Conservation (phyloP, 2,888 invertebrate species). For the Plebejus anna region DNA sequence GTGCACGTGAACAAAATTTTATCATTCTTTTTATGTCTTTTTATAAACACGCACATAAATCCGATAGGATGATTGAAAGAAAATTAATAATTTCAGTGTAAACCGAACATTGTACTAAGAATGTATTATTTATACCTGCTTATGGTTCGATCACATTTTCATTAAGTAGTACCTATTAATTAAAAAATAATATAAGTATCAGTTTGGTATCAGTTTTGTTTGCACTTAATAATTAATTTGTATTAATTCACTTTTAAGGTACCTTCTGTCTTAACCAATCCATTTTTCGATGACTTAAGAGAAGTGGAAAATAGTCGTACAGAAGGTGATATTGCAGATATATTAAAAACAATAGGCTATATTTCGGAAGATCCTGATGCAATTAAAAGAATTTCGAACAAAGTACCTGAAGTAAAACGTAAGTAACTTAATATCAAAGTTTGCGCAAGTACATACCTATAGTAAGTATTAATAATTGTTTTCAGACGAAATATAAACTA, state of each 20-base stretch:
- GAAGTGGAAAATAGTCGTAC: background rate
- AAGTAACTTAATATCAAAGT: background rate
- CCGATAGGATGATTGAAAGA: background rate
- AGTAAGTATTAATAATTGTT: no score
- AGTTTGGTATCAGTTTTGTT: background rate
- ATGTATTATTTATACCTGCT: slow-evolving; percentile 17
- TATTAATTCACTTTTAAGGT: background rate
- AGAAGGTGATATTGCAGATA: background rate
- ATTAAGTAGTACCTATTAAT: background rate
- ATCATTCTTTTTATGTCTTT: slow-evolving; percentile 11
- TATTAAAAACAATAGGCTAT: background rate
- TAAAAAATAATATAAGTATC: background rate
- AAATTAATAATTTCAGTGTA: slow-evolving; percentile 7
- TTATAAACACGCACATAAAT: slow-evolving; percentile 9
- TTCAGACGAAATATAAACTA: no score
- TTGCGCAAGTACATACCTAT: no score
- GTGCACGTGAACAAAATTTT: background rate
- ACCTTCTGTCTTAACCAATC: background rate
- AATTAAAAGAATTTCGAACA: background rate
- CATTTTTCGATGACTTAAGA: background rate
- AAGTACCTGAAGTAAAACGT: slow-evolving; percentile 5
- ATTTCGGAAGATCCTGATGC: background rate
- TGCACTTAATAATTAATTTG: background rate
- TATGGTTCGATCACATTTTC: slow-evolving; percentile 8
- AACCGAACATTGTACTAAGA: slow-evolving; percentile 14